These are phyloP conservation scores for Epizoanthus ramosus DNA, from an alignment of 92 coral and sea anemone species.

Conservation along the genomic window DNA sequence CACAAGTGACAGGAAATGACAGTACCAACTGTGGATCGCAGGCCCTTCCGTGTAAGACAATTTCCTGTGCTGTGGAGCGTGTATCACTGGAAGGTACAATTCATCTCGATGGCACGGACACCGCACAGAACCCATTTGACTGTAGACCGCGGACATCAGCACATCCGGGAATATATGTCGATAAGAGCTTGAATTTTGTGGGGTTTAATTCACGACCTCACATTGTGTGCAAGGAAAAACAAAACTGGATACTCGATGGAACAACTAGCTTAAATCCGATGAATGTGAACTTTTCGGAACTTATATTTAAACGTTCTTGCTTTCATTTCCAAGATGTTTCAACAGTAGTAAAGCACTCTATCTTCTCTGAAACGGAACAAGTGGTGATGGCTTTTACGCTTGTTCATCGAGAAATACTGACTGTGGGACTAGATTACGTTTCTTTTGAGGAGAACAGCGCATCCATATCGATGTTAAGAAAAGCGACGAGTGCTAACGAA, in stretches of 20 bases:
- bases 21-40: constrained; percentile 35
- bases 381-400: constrained; percentile 15
- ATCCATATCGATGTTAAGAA: constrained; percentile 21
- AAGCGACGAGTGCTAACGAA: neutral
- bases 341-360: constrained; percentile 2
- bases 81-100: constrained; percentile 13
- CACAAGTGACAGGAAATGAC: constrained; percentile 40
- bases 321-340: constrained; percentile 41
- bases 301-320: constrained; percentile 30
- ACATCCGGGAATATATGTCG: constrained; percentile 42
- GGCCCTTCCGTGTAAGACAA: constrained; percentile 38
- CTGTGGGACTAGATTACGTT: constrained; percentile 16
- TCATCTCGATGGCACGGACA: constrained; percentile 49
- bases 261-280: neutral
- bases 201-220: constrained; percentile 38
- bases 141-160: constrained; percentile 32
- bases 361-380: neutral
- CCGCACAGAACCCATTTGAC: constrained; percentile 33
- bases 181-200: constrained; percentile 37
- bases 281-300: constrained; percentile 36
- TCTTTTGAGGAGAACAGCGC: constrained; percentile 34
- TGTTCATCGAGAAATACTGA: neutral
- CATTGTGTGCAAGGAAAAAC: constrained; percentile 25
- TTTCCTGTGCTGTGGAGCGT: constrained; percentile 33
- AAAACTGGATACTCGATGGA: constrained; percentile 43